Conservation (phyloP, 2,797 vertebrate genomes). For the Anolis apletophallus region DNA sequence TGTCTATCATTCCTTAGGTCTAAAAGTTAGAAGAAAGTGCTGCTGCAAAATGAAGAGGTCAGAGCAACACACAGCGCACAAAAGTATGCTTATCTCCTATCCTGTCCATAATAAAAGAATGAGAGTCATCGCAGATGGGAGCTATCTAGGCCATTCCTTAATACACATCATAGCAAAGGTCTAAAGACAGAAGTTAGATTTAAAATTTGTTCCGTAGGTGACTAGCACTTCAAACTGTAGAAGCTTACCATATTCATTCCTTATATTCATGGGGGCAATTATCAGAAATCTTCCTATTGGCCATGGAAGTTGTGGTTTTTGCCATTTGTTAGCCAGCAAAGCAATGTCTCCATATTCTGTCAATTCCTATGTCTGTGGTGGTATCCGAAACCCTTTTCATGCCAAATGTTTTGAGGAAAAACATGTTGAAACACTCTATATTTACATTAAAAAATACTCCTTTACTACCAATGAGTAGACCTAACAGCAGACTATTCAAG, state of each 20-base stretch:
- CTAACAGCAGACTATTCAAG: not conserved
- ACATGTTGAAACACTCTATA: not conserved
- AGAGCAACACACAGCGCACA: not conserved
- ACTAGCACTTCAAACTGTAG: not conserved
- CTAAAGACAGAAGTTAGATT: not conserved
- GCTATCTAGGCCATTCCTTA: not conserved
- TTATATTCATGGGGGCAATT: not conserved
- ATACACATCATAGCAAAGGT: not conserved
- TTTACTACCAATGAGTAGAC: not conserved
- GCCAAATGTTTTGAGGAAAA: no score
- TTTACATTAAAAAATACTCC: not conserved
- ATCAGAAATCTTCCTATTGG: no score
- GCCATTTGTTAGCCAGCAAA: no score
- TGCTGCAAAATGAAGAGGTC: constrained; percentile 31
- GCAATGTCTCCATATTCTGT: no score
- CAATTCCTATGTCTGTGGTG: no score
- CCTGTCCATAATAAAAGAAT: not conserved
- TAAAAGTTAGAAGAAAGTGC: not conserved
- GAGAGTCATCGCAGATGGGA: not conserved
- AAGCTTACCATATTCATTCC: not conserved
- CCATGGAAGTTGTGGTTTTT: no score
- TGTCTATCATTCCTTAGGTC: constrained; percentile 54
- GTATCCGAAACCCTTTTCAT: not conserved
- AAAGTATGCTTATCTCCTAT: not conserved
- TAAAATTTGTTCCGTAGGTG: not conserved